Evolutionary conservation across 2,888 invertebrate genomes (phyloP), one percentile per base, ranked within the genome.

Genomic region (Quadroppia sp.): DNA sequence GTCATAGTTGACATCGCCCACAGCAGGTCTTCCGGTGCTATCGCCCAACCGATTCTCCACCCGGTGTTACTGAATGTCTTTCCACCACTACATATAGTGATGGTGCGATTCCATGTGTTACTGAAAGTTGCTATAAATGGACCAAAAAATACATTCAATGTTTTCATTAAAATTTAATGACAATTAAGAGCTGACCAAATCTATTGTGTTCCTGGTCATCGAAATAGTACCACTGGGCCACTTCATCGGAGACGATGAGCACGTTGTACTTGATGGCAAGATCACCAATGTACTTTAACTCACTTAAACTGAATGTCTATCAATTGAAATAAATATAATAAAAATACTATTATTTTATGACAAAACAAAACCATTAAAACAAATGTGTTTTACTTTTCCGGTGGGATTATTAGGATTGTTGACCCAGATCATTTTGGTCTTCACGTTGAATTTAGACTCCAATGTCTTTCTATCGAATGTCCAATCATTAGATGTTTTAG

Each of bases 1-100:
- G 17, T 45, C 17, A 45, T 45, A 3, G 45, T 15, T 3, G 13
- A 17, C 45, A 45, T 9, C 15, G 9, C 45, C 45, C 45, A 45
- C 6, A 45, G 2, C 45, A 45, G 3, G 2, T 45, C 45, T n/a
- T 45, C 45, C 17, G 45, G 45, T 45, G 45, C 45, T 13, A 45
- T 45, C 13, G 53, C 75, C 75, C 75, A 75, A 11, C 75, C 75
- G 4, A 73, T 20, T 64, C 91, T 96, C 95, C 95, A 95, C 2
- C 98, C 98, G 0, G 98, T 99, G 20, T 94, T 93, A 72, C 94
- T 94, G 85, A 98, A 97, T 0, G 95, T 94, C 86, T 98, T 98
- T 0, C 98, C 98, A 0, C 96, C 97, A 25, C 96, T 97, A 2
- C 2, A 11, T 45, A 45, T 15, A 17, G 45, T 45, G 2, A 45